Evolutionary conservation across 2,113 vertebrate species (phyloP).

Genomic region (Dipodomys merriami): DNA sequence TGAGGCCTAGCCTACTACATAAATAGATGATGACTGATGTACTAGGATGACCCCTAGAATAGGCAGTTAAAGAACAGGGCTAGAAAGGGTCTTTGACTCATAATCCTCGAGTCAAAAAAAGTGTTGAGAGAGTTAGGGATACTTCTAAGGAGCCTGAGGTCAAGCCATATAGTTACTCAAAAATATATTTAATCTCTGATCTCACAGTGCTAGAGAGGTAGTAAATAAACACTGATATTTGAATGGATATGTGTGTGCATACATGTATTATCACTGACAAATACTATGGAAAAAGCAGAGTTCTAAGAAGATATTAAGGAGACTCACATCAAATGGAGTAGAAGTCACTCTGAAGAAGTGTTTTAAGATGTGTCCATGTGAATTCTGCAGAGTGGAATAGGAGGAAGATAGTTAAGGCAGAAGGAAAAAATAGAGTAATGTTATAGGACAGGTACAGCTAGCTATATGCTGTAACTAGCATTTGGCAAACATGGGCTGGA

Average conservation of each 20-base stretch:
- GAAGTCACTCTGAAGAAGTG: neutral
- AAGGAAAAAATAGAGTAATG: neutral
- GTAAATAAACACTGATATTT: slow-evolving; percentile 32
- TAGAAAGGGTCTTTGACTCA: slow-evolving; percentile 21
- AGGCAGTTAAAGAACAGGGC: slow-evolving; percentile 43
- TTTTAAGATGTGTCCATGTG: neutral
- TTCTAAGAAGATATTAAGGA: neutral
- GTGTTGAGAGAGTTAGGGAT: neutral
- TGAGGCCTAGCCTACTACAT: slow-evolving; percentile 63
- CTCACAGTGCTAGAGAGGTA: slow-evolving; percentile 22
- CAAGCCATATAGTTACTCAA: slow-evolving; percentile 37
- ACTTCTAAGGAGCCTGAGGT: slow-evolving; percentile 4
- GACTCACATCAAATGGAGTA: neutral
- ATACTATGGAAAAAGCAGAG: neutral
- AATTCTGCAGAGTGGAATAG: neutral
- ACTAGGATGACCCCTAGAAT: slow-evolving; percentile 36
- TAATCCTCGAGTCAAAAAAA: slow-evolving; percentile 16
- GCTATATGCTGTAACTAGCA: neutral
- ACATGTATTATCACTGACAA: neutral
- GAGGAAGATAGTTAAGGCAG: neutral
- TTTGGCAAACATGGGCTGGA: neutral
- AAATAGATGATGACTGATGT: slow-evolving; percentile 75
- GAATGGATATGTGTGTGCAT: neutral
- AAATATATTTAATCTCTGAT: slow-evolving; percentile 62
- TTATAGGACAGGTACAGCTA: neutral